Evolutionary conservation across 37 sponge, comb jelly and placozoan genomes (phyloP), one percentile per base, ranked within the genome.

Genomic region (Haliclona indistincta): DNA sequence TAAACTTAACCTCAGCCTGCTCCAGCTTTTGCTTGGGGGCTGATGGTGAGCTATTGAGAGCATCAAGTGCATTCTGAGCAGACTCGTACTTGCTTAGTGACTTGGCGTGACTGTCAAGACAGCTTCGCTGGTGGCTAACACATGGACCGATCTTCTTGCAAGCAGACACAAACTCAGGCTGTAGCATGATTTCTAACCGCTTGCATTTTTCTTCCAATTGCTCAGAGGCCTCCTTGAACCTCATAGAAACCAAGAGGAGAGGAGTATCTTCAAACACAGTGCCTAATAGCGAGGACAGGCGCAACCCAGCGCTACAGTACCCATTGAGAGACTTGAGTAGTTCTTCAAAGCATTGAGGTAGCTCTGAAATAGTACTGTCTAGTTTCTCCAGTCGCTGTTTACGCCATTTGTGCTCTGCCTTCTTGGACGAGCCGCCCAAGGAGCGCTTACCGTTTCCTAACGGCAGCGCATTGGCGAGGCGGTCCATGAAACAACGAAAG

Each of bases 211-310:
- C 85, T 17, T 43, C 32, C 29, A 88, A 51, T 54, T 26, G 33
- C 44, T 88, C 89, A 55, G 78, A 81, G 15, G 75, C 68, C 23
- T 88, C 89, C 36, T 71, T 53, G 51, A 62, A 88, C 25, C 79
- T 29, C 22, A 73, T 49, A 3, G 85, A 85, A 38, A 88, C 54
- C 53, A 68, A 8, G 0, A 67, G 69, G 23, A 88, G 32, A 17
- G 89, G 84, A 23, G 89, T 77, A 7, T 88, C 89, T 63, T 76
- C 67, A 32, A 87, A 75, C 15, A 87, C 58, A 17, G 69, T 87
- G 41, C 65, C 88, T 38, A 87, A 64, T 0, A 80, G 76, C 15
- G 74, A 74, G 43, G 88, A 76, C 2, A 87, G 73, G 42, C 75
- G 63, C 3, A 75, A 40, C 7, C 81, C 88, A 2, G 82, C 25